Evolutionary conservation across 2,797 vertebrate genomes (phyloP), one percentile per base, ranked within the genome.

Genomic region (Poeciliopsis paucimaculata): DNA sequence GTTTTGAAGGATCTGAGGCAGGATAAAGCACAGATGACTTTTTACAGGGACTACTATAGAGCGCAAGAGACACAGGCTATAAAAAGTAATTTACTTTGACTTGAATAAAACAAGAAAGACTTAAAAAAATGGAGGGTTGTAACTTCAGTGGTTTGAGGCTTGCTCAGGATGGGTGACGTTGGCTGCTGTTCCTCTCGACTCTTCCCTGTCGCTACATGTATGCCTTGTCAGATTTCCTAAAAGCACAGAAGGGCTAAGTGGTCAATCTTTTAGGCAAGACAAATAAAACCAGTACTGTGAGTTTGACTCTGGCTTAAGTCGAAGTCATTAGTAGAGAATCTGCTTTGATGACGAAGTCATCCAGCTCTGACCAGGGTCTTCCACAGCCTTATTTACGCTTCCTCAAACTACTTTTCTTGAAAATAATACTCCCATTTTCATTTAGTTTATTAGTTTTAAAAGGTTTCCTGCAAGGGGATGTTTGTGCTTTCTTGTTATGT

Each of bases 1-100:
- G 77, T 86, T 93, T 82, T 74, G 47, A 74, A 90, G 77, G 13
- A 88, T 88, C 76, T 78, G 57, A 86, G 81, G 84, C 18, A 26
- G 31, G 77, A 85, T 80, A 73, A 73, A 68, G n/a, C 7, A 1
- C 18, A 26, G 57, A 74, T 74, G 74, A 78, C 70, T 72, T 43
- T 64, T 76, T 79, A 86, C 23, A 39, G 51, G 18, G 23, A 47
- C 31, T 15, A 0, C 43, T 39, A 66, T n/a, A 75, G 72, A 79
- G 66, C 57, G 41, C 62, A 49, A 77, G 41, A 45, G 62, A 23
- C 70, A 23, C 6, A 20, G 68, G 47, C 51, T 77, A 23, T 77
- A 55, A 81, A 82, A 55, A 75, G 28, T 43, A 6, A 60, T 57
- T 77, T 64, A 87, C 79, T 64, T 73, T 51, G 80, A 76, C 79